Conservation (phyloP, 2,797 vertebrate species). For the Intellagama lesueurii region DNA sequence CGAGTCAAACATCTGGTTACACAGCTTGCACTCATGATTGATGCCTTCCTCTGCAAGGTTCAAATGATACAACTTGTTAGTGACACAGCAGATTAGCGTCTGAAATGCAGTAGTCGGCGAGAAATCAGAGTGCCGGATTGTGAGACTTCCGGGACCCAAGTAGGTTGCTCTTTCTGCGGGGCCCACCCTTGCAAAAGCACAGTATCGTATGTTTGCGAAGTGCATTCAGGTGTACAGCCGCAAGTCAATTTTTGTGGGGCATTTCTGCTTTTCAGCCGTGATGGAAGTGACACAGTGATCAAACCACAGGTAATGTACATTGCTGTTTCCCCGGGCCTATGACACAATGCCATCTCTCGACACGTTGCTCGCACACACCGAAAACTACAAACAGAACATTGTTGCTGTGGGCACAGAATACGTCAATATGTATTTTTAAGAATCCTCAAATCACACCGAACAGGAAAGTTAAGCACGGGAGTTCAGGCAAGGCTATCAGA, state of each 20-base stretch:
- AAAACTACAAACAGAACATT: neutral
- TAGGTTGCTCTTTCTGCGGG: accelerated
- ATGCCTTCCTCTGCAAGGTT: constrained; percentile 99
- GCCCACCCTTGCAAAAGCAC: neutral
- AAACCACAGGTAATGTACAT: accelerated
- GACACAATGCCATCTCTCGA: accelerated
- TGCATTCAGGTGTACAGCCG: constrained; percentile 15
- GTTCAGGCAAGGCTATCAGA: constrained; percentile 7
- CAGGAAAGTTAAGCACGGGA: neutral
- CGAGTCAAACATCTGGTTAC: constrained; percentile 99
- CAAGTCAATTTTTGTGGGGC: neutral
- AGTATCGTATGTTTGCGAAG: neutral
- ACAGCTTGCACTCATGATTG: constrained; percentile 99
- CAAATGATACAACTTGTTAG: constrained; percentile 83
- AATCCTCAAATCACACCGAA: neutral
- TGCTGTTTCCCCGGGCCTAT: neutral
- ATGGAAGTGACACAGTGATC: accelerated
- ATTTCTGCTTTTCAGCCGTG: neutral
- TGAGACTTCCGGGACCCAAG: neutral
- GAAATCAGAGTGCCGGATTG: accelerated
- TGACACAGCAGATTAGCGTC: constrained; percentile 69
- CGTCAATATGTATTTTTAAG: neutral
- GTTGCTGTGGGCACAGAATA: neutral
- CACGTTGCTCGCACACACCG: neutral
- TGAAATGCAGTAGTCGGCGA: constrained; percentile 37